Base-by-base conservation (phyloP, 2,797 vertebrate genomes). In the Cuculus canorus region DNA sequence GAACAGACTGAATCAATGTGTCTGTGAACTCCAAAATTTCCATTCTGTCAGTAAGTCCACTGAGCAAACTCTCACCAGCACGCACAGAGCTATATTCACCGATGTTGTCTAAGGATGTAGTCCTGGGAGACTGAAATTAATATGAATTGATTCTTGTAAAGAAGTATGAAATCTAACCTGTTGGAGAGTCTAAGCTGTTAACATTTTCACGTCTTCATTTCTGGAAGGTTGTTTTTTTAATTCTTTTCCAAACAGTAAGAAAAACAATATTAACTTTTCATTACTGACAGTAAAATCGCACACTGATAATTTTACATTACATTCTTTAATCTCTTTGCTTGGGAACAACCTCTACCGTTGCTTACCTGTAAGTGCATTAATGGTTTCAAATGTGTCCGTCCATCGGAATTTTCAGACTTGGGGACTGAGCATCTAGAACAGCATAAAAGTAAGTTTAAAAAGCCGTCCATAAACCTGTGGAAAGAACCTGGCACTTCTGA, bases 401-500 rank as follows among this genome's bases (percentile, higher is more conserved):
- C 16, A 19, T 18, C 64, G 23, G 53, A 84, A 17, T 35, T 64
- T 59, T 39, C 84, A 66, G 50, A 30, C 13, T 25, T 33, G 16
- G 13, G 28, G 30, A 17, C 0, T 32, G 8, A 75, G n/a, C 12
- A 71, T 30, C n/a, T 52, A n/a, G 17, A 48, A 14, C 27, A 30
- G 14, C 6, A 9, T 14, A 33, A 41, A 63, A 37, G 2, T 5
- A 9, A 72, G 54, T 5, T 75, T 53, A 66, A 27, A 66, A 79
- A 50, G 6, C 4, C 19, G 13, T 7, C 27, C 0, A 1, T 32
- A 45, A 19, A 33, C 32, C 3, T 14, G 19, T 14, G 27, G 28
- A 12, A 52, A 78, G 32, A 71, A 35, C 2, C 3, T 5, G 7
- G 17, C 7, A 30, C 10, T 59, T 79, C 13, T 19, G 19, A n/a